These are phyloP conservation scores for Pecten maximus DNA, from an alignment of 2,888 invertebrate genomes.

Conservation along the genomic window DNA sequence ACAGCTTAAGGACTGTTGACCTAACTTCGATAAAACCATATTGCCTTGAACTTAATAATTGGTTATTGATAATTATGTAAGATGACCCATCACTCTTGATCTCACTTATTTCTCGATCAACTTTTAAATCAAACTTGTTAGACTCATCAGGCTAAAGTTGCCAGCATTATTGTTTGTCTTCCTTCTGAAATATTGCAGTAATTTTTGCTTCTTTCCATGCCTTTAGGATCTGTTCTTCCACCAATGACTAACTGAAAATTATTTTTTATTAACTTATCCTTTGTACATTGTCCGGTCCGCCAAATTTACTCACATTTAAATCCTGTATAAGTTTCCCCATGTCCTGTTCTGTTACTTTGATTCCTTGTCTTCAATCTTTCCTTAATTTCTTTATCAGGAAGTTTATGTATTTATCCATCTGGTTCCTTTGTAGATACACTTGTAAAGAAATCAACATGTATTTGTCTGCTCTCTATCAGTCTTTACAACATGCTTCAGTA, in stretches of 20 bases:
- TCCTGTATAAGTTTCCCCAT: no score
- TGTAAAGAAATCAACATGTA: not conserved
- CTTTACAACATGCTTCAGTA: not conserved
- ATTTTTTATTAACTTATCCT: no score
- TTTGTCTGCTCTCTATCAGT: not conserved
- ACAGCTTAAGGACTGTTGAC: not conserved
- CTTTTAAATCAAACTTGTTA: conserved; percentile 43
- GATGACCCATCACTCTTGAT: not conserved
- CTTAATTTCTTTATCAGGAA: not conserved
- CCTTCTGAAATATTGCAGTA: conserved; percentile 41
- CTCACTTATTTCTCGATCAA: conserved; percentile 36
- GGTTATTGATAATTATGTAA: not conserved
- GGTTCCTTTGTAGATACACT: not conserved
- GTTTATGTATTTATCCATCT: not conserved
- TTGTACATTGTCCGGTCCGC: no score
- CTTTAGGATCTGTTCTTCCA: no score
- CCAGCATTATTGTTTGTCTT: conserved; percentile 38
- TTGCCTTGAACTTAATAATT: not conserved
- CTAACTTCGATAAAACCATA: not conserved
- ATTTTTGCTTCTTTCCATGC: no score
- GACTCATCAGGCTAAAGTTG: conserved; percentile 46
- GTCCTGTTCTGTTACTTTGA: not conserved
- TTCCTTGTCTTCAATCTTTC: not conserved
- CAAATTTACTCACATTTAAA: no score
- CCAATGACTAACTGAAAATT: no score